phyloP scores from a whole-genome alignment of 2,888 invertebrate species.

The Elysia crispata region DNA sequence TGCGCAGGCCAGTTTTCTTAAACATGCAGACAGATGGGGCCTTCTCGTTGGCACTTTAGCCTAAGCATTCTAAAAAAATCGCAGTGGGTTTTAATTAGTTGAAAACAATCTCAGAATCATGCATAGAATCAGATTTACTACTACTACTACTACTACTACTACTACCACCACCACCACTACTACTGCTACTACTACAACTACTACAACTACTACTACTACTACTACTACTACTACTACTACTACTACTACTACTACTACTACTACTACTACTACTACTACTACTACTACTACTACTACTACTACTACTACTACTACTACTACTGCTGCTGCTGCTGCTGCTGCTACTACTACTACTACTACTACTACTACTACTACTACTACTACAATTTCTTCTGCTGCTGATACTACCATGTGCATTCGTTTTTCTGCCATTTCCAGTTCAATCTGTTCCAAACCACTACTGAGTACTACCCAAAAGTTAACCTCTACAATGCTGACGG shows the following conservation, averaged over 20 bases:
- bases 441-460: too few relatives aligned
- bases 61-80: too few relatives aligned
- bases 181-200: conserved; percentile 16
- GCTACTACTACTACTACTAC: conserved; percentile 7
- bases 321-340: conserved; percentile 15
- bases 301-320: conserved; percentile 26
- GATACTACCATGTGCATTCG: too few relatives aligned
- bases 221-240: conserved; percentile 16
- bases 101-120: neutral
- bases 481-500: too few relatives aligned
- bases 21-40: too few relatives aligned
- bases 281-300: conserved; percentile 32
- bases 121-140: neutral
- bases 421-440: too few relatives aligned
- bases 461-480: too few relatives aligned
- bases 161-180: neutral
- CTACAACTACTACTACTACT: conserved; percentile 21
- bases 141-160: neutral
- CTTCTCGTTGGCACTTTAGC: too few relatives aligned
- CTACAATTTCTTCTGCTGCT: too few relatives aligned
- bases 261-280: conserved; percentile 18
- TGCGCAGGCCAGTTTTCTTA: too few relatives aligned
- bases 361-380: too few relatives aligned
- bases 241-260: conserved; percentile 16
- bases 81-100: too few relatives aligned